Base-by-base conservation (phyloP, 2,797 vertebrate genomes). In the Mormyrops attenuatus region DNA sequence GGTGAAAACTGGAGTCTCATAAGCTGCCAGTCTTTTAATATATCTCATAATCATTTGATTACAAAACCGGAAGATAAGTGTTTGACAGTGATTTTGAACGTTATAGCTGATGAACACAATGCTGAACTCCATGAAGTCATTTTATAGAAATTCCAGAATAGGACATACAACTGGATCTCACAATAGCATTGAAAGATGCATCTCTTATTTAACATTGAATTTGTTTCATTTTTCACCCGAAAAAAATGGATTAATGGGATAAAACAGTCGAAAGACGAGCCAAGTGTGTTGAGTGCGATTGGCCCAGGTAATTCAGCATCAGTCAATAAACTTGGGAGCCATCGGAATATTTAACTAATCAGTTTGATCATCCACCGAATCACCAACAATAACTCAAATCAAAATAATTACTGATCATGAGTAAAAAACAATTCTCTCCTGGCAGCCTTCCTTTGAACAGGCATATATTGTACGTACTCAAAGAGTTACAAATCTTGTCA, bases 1-100 rank as follows among this genome's bases (percentile, higher is more conserved):
- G 92, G 93, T 93, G 93, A 92, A 93, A 91, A 22, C 52, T 88
- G 22, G 1, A 50, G 88, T 3, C 77, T 92, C 91, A 90, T 85
- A 91, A 49, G 47, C 5, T 30, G 17, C n/a, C 7, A 26, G 5
- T 52, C 9, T 30, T 49, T 52, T 30, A 85, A 50, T 73, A 85
- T 11, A 85, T 9, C n/a, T 49, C 82, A 26, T 22, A 5, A 52
- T 77, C 47, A 7, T 22, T 13, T 63, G 11, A 52, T 77, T 77
- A 85, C 26, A 20, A 34, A 30, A 87, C 50, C 55, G 38, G 38
- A 41, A 57, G 13, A 3, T 41, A 89, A 34, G 69, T 41, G 41
- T 85, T 38, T 52, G 13, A 34, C n/a, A 13, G 6, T 22, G 50
- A 52, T 87, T 41, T 20, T 20, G 73, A 41, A 17, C 6, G 15